phyloP scores from a whole-genome alignment of 2,113 vertebrate genomes.

The Promerops cafer region DNA sequence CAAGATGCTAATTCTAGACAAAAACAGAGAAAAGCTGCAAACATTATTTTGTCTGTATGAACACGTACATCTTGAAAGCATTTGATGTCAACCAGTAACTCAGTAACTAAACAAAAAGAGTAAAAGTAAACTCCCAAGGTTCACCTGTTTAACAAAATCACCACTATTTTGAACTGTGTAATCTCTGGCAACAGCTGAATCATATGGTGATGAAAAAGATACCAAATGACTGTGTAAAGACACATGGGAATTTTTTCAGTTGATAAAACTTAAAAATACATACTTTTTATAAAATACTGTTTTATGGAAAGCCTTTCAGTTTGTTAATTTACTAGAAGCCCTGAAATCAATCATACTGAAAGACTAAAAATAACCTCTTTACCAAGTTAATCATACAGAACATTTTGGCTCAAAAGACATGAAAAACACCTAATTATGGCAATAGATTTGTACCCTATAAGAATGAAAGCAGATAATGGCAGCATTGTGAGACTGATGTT shows the following conservation, averaged over 20 bases:
- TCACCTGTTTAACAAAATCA: not conserved
- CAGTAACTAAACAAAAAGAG: not conserved
- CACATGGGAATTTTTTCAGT: not conserved
- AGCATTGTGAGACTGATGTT: conserved; percentile 41
- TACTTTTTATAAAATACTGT: not conserved
- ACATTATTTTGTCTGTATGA: not conserved
- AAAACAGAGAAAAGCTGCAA: not conserved
- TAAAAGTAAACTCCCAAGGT: not conserved
- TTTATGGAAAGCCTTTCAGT: not conserved
- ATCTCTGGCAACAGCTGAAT: not conserved
- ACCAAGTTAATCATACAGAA: conserved; percentile 45
- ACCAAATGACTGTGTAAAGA: not conserved
- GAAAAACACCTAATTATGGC: conserved; percentile 49
- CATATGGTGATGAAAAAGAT: not conserved
- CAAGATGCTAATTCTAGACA: not conserved
- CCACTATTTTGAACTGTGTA: not conserved
- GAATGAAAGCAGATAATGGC: conserved; percentile 47
- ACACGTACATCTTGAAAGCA: not conserved
- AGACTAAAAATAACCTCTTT: conserved; percentile 22
- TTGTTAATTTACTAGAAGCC: not conserved
- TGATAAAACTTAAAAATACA: not conserved
- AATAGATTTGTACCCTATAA: conserved; percentile 35
- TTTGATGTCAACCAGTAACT: not conserved
- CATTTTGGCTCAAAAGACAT: conserved; percentile 28
- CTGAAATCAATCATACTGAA: not conserved